phyloP scores from a whole-genome alignment of 1,140 invertebrate genomes.

The Polyergus mexicanus region DNA sequence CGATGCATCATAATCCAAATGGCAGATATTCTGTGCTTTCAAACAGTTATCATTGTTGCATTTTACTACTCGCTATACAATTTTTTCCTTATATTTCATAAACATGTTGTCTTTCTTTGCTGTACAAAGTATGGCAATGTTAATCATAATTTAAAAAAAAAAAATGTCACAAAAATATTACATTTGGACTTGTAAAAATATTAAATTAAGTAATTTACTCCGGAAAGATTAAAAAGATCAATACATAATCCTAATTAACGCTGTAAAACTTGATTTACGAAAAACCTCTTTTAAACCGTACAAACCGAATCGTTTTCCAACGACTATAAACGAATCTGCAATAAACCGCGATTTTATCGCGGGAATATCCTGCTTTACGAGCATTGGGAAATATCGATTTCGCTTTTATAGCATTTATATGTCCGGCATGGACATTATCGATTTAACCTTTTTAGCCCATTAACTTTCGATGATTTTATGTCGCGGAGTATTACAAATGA shows the following conservation, averaged over 20 bases:
- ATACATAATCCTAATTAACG: conserved; percentile 56
- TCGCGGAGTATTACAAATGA: background rate
- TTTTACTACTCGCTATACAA: conserved; percentile 48
- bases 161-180: background rate
- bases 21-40: conserved; percentile 48
- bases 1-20: conserved; percentile 19
- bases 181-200: background rate
- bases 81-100: conserved; percentile 46
- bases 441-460: conserved; percentile 51
- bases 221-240: background rate
- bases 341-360: conserved; percentile 61
- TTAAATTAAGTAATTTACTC: conserved; percentile 27
- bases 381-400: conserved; percentile 59
- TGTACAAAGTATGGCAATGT: conserved; percentile 9
- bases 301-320: conserved; percentile 35
- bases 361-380: conserved; percentile 60
- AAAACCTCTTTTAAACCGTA: conserved; percentile 12
- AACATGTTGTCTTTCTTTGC: conserved; percentile 25
- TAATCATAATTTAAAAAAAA: conserved; percentile 61
- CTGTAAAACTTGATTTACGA: conserved; percentile 36
- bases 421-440: conserved; percentile 42
- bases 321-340: conserved; percentile 61
- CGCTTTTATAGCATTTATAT: conserved; percentile 37
- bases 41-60: background rate
- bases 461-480: conserved; percentile 33